Evolutionary conservation across 2,797 vertebrate species (phyloP), one percentile per base, ranked within the genome.

Genomic region (Lophius americanus): DNA sequence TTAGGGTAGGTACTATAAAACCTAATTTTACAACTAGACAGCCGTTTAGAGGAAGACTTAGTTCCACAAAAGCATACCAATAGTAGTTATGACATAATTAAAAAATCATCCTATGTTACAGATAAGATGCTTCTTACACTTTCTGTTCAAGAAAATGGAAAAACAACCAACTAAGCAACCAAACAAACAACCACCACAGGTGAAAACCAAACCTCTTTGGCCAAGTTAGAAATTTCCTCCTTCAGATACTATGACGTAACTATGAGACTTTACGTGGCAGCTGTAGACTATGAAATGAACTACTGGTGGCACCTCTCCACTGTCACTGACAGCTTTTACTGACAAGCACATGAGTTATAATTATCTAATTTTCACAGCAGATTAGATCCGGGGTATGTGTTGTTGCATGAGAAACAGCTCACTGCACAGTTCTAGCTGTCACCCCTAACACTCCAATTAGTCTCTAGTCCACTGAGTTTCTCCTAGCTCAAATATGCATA

Each of bases 331-430:
- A 60, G 62, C 35, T n/a, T 53, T 51, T 50, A 57, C 58, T 83
- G 73, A 84, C 76, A 67, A 67, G 70, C 61, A 46, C 60, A 48
- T 64, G 32, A 7, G 65, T 72, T 78, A 86, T 84, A 78, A 83
- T 74, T 78, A 51, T 80, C 57, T 76, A 66, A 79, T 91, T 86
- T 85, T 62, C 57, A 83, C 81, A 76, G 78, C 62, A 82, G 80
- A 87, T 90, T 91, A 85, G 82, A 70, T 79, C 78, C 12, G 66
- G 84, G 89, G 86, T 85, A 91, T 90, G 83, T 60, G 54, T 83
- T 55, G 61, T 62, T 79, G 83, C 61, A 68, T 78, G 83, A 81
- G 84, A 87, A 81, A 77, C 67, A 37, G 50, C 60, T 52, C 23
- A 13, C 63, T 43, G 73, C 62, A 37, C 77, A 39, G 51, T 55